Base-by-base conservation (phyloP, 92 coral and sea anemone genomes). In the Phenganax marumi region DNA sequence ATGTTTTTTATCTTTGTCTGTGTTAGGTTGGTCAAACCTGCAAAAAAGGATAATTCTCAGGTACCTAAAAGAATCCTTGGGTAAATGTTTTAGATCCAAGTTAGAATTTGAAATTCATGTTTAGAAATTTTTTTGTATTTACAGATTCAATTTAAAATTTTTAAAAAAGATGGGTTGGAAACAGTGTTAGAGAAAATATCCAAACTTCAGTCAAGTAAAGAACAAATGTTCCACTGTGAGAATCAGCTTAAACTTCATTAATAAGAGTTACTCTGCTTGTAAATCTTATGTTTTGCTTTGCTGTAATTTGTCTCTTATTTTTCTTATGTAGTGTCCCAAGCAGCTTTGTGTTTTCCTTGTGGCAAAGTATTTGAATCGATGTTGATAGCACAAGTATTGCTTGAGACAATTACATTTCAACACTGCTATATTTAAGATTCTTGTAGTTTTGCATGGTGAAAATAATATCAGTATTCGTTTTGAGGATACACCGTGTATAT, bases 291-390 rank as follows among this genome's bases (percentile, higher is more conserved):
- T 33, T 33, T 5, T 33, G 5, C 43, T 33, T 5, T 33, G 43
- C 43, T 33, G 43, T 33, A 33, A 33, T 33, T 33, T 33, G 2
- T 33, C 43, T 33, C 5, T 33, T 0, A 23, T 58, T 58, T 58
- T 58, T 8, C 23, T 14, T 58, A 14, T 58, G 65, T 61, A 78
- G 83, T 78, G n/a, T 17, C 58, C 16, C 73, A 78, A 78, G 57
- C 49, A 16, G 83, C 58, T 7, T 66, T 78, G 54, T 61, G 72
- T 8, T 50, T 5, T 33, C 83, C 83, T 61, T 63, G 56, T 78
- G 26, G 48, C 65, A 21, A 78, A 39, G 60, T 78, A 10, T 78
- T 61, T 78, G 83, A 50, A 58, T 78, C 25, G 46, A 49, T 78
- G 17, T 24, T 78, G 73, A 49, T 21, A 16, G 83, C 83, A 43